Evolutionary conservation across 2,888 invertebrate genomes (phyloP), one percentile per base, ranked within the genome.

Genomic region (Melieria omissa): DNA sequence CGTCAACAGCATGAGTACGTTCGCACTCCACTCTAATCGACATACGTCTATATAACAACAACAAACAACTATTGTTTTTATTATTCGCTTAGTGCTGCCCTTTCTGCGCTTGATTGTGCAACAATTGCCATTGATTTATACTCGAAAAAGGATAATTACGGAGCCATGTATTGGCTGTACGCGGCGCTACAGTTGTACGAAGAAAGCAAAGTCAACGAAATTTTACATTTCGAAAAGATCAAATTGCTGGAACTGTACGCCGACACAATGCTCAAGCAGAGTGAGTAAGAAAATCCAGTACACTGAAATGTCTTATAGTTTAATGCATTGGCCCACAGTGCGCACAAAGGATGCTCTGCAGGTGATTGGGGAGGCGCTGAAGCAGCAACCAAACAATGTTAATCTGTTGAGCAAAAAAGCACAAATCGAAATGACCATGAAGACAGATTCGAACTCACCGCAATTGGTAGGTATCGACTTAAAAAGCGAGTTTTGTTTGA

Each of bases 1-100:
- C 95, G 95, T 3, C 90, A 93, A 8, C 90, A 92, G 79, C 95
- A 95, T 84, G 93, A 93, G 90, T 90, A 81, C 74, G 79, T 70
- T 47, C n/a, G 9, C 7, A 12, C 7, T 41, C 42, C 54, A 6
- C 29, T 6, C 42, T 14, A n/a, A 45, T 9, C 9, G 12, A 29
- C 44, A 42, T 73, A 0, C 5, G 10, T 46, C 42, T 46, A 16
- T 62, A 12, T 46, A 62, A 63, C 46, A n/a, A 29, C 9, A 9
- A 46, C 5, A 47, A 12, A 44, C 42, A 5, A 4, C 6, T 29
- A 29, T 29, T 29, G 2, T 29, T 29, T 29, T 29, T 29, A 2
- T 3, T 29, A 29, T 29, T 29, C 2, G 29, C 29, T 29, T 29
- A 29, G 85, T 70, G 78, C 65, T 6, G 78, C 77, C 10, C 46